Evolutionary conservation across 2,113 vertebrate species (phyloP).

Genomic region (Pardalotus punctatus): DNA sequence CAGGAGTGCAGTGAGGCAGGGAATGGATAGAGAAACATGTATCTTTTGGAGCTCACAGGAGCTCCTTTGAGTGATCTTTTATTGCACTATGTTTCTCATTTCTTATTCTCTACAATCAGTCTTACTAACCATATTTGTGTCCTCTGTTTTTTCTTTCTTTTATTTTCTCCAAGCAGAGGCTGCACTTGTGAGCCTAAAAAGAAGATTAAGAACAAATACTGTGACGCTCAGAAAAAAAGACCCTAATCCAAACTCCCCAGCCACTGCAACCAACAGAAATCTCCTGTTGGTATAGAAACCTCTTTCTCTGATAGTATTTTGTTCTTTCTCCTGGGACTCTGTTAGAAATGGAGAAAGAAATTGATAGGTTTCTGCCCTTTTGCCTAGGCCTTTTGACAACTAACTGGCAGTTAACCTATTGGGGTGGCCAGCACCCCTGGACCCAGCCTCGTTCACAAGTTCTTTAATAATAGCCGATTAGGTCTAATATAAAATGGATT

Average conservation of each 20-base stretch:
- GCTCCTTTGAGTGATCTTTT: not conserved
- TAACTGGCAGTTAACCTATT: too few relatives aligned
- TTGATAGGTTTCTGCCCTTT: too few relatives aligned
- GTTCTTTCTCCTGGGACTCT: not conserved
- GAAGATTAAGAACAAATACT: not conserved
- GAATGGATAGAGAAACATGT: not conserved
- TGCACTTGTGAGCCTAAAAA: not conserved
- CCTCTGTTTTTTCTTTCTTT: rapidly evolving
- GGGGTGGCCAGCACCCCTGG: too few relatives aligned
- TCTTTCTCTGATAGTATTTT: not conserved
- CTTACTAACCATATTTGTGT: not conserved
- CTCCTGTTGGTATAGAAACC: not conserved
- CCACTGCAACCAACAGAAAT: not conserved
- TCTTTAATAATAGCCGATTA: too few relatives aligned
- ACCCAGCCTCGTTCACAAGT: too few relatives aligned
- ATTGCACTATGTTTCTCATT: not conserved
- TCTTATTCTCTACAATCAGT: not conserved
- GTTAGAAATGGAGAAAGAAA: too few relatives aligned
- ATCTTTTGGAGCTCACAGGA: not conserved
- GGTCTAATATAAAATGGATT: too few relatives aligned
- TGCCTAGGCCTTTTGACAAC: too few relatives aligned
- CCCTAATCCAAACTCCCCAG: not conserved
- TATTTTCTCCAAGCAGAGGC: not conserved
- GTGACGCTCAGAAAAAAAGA: not conserved
- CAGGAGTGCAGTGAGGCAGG: not conserved